These are phyloP conservation scores for Charina bottae DNA, from an alignment of 2,113 vertebrate species.

Conservation along the genomic window DNA sequence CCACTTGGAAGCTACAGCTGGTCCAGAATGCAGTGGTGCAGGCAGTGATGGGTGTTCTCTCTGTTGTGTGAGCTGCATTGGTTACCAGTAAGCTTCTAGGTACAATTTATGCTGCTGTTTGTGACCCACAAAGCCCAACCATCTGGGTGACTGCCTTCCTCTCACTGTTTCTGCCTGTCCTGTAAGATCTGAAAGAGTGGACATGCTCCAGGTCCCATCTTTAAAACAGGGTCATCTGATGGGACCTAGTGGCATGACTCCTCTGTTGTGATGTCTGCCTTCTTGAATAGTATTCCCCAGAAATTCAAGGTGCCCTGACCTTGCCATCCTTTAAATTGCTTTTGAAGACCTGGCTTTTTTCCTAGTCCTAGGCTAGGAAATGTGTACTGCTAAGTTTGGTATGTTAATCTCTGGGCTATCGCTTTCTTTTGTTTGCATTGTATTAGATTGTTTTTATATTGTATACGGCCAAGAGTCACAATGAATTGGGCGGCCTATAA, in stretches of 20 bases:
- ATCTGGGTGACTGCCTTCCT: background rate
- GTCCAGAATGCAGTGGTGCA: background rate
- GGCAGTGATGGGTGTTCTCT: background rate
- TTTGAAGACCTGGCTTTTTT: background rate
- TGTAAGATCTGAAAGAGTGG: background rate
- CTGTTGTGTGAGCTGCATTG: background rate
- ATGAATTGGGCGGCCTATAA: background rate
- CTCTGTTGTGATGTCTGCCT: background rate
- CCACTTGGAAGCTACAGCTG: background rate
- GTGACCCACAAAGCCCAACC: background rate
- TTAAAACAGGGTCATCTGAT: background rate
- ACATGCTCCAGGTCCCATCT: background rate
- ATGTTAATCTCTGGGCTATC: background rate
- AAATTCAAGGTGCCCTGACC: background rate
- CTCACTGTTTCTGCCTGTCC: background rate
- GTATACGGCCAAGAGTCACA: background rate
- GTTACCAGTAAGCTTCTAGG: background rate
- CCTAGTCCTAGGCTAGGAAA: background rate
- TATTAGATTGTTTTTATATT: background rate
- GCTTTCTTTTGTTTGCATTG: background rate
- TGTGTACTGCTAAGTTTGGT: background rate
- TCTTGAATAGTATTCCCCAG: background rate
- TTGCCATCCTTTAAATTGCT: background rate
- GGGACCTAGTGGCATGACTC: background rate
- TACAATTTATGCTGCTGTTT: background rate